Base-by-base conservation (phyloP, 2,888 invertebrate species). In the Crocallis elinguaria region DNA sequence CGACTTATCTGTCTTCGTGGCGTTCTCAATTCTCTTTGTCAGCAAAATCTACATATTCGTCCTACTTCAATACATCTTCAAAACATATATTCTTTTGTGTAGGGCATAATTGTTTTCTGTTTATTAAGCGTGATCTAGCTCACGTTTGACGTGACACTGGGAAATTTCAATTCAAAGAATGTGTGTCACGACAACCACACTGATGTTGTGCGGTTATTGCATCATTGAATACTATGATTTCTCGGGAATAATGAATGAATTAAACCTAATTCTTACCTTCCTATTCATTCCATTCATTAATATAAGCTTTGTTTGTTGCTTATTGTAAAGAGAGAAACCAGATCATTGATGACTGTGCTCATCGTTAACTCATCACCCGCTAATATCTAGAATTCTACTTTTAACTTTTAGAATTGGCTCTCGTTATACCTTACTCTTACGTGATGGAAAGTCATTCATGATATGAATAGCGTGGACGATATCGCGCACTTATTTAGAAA, bases 1-100 rank as follows among this genome's bases (percentile, higher is more conserved):
- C 59, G 62, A 49, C 60, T 51, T 53, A 44, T 48, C 57, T 23
- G 27, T 66, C 53, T 25, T 70, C 52, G 44, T 38, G 48, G 27
- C 42, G 27, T 38, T 60, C 41, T 51, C 41, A 29, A 29, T 38
- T 54, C 35, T 52, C 41, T 44, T 46, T 46, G 57, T 56, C 46
- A 57, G 48, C 55, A 16, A 14, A 42, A 25, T 48, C 12, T 38
- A 14, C 21, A 13, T 37, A 21, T 35, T 11, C 5, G 4, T 19
- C 27, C 11, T 27, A 27, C n/a, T 8, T 6, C 19, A 19, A 6
- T 19, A n/a, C n/a, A n/a, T n/a, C n/a, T n/a, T n/a, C n/a, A n/a
- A n/a, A n/a, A n/a, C n/a, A n/a, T n/a, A n/a, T n/a, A n/a, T n/a
- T n/a, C n/a, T n/a, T n/a, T n/a, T n/a, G n/a, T n/a, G n/a, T n/a